Conservation (phyloP, 2,888 invertebrate species). For the Cylloceria caligata region DNA sequence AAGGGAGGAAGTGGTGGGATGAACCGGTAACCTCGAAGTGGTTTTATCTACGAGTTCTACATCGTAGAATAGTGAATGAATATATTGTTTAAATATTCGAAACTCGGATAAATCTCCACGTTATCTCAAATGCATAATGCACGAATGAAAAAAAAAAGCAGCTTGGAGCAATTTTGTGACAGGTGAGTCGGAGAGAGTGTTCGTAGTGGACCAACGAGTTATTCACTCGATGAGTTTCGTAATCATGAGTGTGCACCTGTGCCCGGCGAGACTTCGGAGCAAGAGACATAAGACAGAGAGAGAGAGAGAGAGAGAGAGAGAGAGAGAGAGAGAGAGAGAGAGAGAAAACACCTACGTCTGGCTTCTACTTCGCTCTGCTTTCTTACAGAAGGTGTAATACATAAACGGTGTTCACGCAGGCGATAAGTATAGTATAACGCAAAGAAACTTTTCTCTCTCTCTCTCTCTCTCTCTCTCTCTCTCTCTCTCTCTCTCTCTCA, state of each 20-base stretch:
- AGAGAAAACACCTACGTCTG: constrained; percentile 51
- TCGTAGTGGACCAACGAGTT: constrained; percentile 51
- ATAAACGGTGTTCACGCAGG: constrained; percentile 63
- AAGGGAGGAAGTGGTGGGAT: too few relatives aligned
- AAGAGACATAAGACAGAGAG: too few relatives aligned
- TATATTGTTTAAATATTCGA: too few relatives aligned
- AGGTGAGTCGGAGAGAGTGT: constrained; percentile 22
- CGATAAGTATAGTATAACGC: constrained; percentile 65
- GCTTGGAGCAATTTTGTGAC: constrained; percentile 26
- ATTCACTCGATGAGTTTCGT: constrained; percentile 56
- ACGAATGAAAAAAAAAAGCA: constrained; percentile 9
- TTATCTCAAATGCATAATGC: constrained; percentile 2
- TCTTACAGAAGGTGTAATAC: constrained; percentile 32
- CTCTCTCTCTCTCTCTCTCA: constrained; percentile 15
- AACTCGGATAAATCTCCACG: neutral
- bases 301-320: too few relatives aligned
- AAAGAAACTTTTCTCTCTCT: constrained; percentile 47
- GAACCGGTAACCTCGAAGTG: too few relatives aligned
- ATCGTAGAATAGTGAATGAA: too few relatives aligned
- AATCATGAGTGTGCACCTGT: constrained; percentile 62
- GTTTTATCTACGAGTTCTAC: too few relatives aligned
- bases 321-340: constrained; percentile 10
- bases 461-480: constrained; percentile 30
- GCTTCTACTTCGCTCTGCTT: neutral
- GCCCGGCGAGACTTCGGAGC: constrained; percentile 39